Conservation (phyloP, 1,140 invertebrate species). For the Amyelois transitella region DNA sequence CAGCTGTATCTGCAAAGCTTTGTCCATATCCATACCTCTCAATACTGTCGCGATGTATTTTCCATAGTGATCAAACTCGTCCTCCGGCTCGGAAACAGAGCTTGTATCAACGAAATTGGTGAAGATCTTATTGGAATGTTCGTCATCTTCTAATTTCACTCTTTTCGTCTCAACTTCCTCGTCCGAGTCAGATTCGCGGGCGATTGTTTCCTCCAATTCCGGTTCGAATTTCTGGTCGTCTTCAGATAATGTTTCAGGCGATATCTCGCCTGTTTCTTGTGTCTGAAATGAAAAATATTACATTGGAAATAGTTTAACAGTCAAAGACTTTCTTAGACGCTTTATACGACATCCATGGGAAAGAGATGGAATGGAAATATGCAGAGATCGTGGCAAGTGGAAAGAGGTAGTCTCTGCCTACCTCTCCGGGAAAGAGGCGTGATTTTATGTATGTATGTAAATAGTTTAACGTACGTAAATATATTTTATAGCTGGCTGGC, state of each 20-base stretch:
- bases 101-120: slow-evolving; percentile 9
- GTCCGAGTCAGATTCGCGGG: not conserved
- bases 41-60: slow-evolving; percentile 53
- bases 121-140: slow-evolving; percentile 19
- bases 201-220: not conserved
- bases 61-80: slow-evolving; percentile 64
- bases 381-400: too few species aligned
- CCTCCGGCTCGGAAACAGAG: slow-evolving; percentile 26
- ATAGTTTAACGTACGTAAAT: too few species aligned
- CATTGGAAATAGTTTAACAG: too few species aligned
- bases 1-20: slow-evolving; percentile 45
- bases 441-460: too few species aligned
- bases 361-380: too few species aligned
- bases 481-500: too few species aligned
- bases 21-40: slow-evolving; percentile 46
- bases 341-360: too few species aligned
- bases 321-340: too few species aligned
- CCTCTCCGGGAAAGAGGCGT: too few species aligned
- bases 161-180: not conserved
- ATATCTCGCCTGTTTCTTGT: not conserved
- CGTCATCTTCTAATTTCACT: not conserved
- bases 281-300: not conserved
- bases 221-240: not conserved
- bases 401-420: too few species aligned
- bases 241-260: not conserved